phyloP scores from a whole-genome alignment of 2,113 vertebrate species.

The Mormoops blainvillei region DNA sequence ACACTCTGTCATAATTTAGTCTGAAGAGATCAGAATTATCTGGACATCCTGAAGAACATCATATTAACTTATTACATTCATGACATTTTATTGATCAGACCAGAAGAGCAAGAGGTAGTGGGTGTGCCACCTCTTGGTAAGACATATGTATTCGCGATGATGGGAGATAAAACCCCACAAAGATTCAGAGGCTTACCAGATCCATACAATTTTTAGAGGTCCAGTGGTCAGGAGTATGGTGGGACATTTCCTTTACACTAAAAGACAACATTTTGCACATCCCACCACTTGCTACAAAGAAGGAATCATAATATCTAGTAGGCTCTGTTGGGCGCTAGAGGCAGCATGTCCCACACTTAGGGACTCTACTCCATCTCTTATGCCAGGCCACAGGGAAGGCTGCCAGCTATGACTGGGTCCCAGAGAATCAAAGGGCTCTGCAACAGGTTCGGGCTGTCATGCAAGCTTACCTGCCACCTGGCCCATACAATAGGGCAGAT shows the following conservation, averaged over 20 bases:
- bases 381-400: background rate
- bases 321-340: background rate
- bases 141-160: background rate
- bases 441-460: background rate
- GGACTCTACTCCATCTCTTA: background rate
- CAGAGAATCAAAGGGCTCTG: background rate
- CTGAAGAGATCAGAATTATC: background rate
- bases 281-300: background rate
- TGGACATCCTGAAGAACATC: background rate
- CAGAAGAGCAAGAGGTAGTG: background rate
- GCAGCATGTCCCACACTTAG: background rate
- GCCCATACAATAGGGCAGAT: background rate
- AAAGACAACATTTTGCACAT: background rate
- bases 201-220: background rate
- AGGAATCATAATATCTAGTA: background rate
- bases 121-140: background rate
- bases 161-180: background rate
- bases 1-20: background rate
- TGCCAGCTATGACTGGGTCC: background rate
- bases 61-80: background rate
- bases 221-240: background rate
- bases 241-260: background rate
- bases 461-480: background rate
- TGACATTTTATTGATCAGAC: background rate
- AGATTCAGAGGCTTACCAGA: background rate